Base-by-base conservation (phyloP, 2,888 invertebrate genomes). In the Ypsolopha scabrella region DNA sequence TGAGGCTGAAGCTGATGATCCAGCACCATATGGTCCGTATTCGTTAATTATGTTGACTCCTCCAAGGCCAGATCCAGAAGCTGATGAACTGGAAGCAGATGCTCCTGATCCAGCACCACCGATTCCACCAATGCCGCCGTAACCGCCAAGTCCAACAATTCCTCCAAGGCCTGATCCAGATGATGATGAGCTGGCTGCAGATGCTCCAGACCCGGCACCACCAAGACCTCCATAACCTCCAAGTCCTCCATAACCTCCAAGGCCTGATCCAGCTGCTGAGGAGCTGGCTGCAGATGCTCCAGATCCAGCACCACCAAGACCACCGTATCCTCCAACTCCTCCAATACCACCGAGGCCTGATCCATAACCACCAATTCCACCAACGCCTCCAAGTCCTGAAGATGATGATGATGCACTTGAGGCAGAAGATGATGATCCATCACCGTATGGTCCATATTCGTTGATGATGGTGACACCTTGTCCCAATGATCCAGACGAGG, bases 141-240 rank as follows among this genome's bases (percentile, higher is more conserved):
- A 41, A 11, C 53, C 51, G 8, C 54, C n/a, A 9, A n/a, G n/a
- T n/a, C n/a, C n/a, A n/a, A n/a, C 4, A 24, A 24, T n/a, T n/a
- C 24, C 24, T 24, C 24, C 24, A 24, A 24, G 24, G 24, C 24
- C 24, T 24, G 57, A 51, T 7, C 58, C 57, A 7, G 55, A 36
- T 6, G 57, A 54, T n/a, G 59, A 54, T 11, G 57, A 51, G n/a
- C 54, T 46, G 11, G 53, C 51, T 41, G 52, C 53, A 13, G 52
- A 34, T 48, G 43, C 33, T 43, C 50, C 50, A 24, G 50, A n/a
- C 8, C 34, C 46, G 1, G 7, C 7, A 9, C 35, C 11, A 10
- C 46, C 34, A 35, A 11, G 13, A 33, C 46, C 46, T n/a, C n/a
- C 13, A 1, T n/a, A 7, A 11, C 41, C 13, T 41, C 41, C 41